Evolutionary conservation across 2,888 invertebrate genomes (phyloP), one percentile per base, ranked within the genome.

Genomic region (Piscicola geometra): DNA sequence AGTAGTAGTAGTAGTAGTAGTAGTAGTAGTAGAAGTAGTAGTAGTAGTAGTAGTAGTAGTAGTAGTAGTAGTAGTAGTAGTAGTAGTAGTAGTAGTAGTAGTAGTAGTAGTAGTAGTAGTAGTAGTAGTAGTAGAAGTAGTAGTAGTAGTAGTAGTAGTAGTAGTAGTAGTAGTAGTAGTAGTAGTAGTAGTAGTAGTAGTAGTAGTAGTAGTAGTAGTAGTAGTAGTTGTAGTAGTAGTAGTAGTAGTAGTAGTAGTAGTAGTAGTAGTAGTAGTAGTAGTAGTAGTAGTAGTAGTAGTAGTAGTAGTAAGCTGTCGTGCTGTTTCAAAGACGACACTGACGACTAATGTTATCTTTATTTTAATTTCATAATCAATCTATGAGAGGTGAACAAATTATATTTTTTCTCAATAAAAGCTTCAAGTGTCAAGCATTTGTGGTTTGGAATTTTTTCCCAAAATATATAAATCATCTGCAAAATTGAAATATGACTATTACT

Each of bases 11-110:
- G 71, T 72, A 73, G 75, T 56, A 64, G 75, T 72, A 74, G 75
- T 56, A 75, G 75, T 73, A 52, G 75, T 56, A 36, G 71, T 36
- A 36, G 75, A 25, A 75, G 75, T 52, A 73, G 75, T 35, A 64
- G 75, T 74, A 75, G 75, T 50, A 72, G 75, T 72, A 64, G 75
- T 56, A 36, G 75, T 41, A 71, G 32, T 75, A 75, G 67, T 70
- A 35, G 75, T 70, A 71, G 75, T 75, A 71, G 47, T 71, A 70
- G 70, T 76, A 71, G 75, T 50, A 71, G 75, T 76, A 28, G 75
- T 76, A 76, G 77, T 76, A 56, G 77, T 71, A 30, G 77, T 76
- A 70, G 77, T 64, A 76, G 77, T 72, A 36, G 75, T 67, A 70
- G 77, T 77, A 60, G 75, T 70, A 50, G 72, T 77, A 70, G 77